These are phyloP conservation scores for Hestina assimilis DNA, from an alignment of 1,140 invertebrate genomes.

Conservation along the genomic window DNA sequence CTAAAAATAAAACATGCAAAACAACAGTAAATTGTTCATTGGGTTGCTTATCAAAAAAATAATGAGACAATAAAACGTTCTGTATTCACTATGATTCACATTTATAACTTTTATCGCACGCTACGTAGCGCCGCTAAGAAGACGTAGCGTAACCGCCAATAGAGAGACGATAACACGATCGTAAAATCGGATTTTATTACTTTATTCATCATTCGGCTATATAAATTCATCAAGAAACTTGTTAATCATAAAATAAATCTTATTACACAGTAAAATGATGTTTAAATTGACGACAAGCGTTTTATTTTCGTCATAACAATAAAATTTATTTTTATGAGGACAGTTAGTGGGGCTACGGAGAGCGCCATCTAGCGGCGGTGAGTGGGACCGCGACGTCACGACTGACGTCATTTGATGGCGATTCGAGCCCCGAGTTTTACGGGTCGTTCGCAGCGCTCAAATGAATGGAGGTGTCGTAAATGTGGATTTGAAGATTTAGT, in stretches of 20 bases:
- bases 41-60: conserved; percentile 20
- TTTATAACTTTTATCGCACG: conserved; percentile 49
- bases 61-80: conserved; percentile 16
- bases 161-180: conserved; percentile 66
- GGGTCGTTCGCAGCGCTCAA: conserved; percentile 45
- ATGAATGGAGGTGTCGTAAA: conserved; percentile 60
- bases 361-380: conserved; percentile 56
- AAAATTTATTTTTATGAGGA: conserved; percentile 77
- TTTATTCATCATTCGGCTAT: conserved; percentile 73
- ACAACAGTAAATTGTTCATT: conserved; percentile 1
- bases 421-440: conserved; percentile 40
- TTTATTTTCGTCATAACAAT: conserved; percentile 79
- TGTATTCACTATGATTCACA: conserved; percentile 43
- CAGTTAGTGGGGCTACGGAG: conserved; percentile 35
- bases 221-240: conserved; percentile 77
- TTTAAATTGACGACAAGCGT: conserved; percentile 78
- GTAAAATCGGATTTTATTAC: conserved; percentile 71
- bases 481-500: conserved; percentile 42
- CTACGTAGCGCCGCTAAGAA: conserved; percentile 41
- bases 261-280: conserved; percentile 75
- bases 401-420: conserved; percentile 50
- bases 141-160: conserved; percentile 62
- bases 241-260: conserved; percentile 78
- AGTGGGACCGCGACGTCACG: conserved; percentile 37
- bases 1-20: conserved; percentile 17